Base-by-base conservation (phyloP, 2,888 invertebrate species). In the Pyralis farinalis region DNA sequence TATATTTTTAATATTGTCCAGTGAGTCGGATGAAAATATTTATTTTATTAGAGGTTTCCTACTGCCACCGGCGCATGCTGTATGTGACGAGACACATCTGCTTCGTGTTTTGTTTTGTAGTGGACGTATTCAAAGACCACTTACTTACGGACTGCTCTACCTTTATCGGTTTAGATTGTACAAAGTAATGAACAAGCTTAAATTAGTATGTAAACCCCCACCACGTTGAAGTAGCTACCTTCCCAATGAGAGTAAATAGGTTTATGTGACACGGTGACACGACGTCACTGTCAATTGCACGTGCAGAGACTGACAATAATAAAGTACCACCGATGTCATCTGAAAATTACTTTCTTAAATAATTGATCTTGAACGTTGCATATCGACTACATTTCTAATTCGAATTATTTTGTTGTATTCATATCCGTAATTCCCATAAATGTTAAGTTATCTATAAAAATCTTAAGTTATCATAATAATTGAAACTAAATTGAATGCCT, bases 1-100 rank as follows among this genome's bases (percentile, higher is more conserved):
- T 84, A 87, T 87, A 87, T 88, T 87, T 85, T 86, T 86, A 87
- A 87, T 87, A 87, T 83, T 83, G 81, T 87, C 88, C 88, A 88
- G 88, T 87, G 88, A 86, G 82, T 86, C 84, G 84, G 84, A 82
- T 84, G 79, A 79, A 70, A 82, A 82, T 86, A 85, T 86, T 87
- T 85, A 86, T 87, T 87, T 87, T 81, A 70, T 82, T 87, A 83
- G 81, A 82, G 73, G 76, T 81, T 79, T 81, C 86, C 76, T 80
- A 81, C 79, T 83, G 84, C 81, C 84, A 74, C 75, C 81, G 77
- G 75, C 80, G 69, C 71, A 63, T 68, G 56, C 53, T 57, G 59
- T 72, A 68, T 69, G 75, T 68, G 74, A 72, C 77, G 77, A 74
- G 73, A 80, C 75, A 65, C 63, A 60, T 71, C 69, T n/a, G 83